Evolutionary conservation across 1,140 invertebrate genomes (phyloP).

Genomic region (Ephestia elutella): DNA sequence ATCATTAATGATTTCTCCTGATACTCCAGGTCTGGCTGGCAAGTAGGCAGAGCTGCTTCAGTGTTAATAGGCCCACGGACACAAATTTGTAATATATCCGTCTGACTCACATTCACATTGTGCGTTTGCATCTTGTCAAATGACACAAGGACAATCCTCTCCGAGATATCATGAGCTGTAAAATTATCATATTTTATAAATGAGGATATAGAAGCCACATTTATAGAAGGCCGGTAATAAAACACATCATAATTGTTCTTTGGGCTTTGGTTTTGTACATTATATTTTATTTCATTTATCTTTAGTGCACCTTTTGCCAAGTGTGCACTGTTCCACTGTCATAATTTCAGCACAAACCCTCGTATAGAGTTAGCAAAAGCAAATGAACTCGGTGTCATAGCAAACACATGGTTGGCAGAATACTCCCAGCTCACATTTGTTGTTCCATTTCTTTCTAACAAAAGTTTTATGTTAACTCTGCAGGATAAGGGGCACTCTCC

Average conservation of each 20-base stretch:
- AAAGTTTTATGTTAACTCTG: slow-evolving; percentile 76
- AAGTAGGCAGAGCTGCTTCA: slow-evolving; percentile 70
- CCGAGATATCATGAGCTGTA: slow-evolving; percentile 76
- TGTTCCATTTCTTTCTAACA: slow-evolving; percentile 74
- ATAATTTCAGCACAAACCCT: slow-evolving; percentile 86
- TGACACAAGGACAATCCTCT: slow-evolving; percentile 83
- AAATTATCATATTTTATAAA: slow-evolving; percentile 65
- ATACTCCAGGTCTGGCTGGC: slow-evolving; percentile 82
- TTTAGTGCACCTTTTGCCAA: slow-evolving; percentile 63
- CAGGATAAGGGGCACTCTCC: slow-evolving; percentile 80
- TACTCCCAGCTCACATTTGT: slow-evolving; percentile 75
- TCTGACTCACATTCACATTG: slow-evolving; percentile 83
- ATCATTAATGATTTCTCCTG: slow-evolving; percentile 82
- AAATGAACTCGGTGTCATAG: slow-evolving; percentile 80
- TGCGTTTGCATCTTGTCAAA: slow-evolving; percentile 82
- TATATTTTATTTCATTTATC: slow-evolving; percentile 64
- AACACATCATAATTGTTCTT: slow-evolving; percentile 63
- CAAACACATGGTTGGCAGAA: slow-evolving; percentile 76
- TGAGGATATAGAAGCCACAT: slow-evolving; percentile 57
- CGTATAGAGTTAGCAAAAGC: slow-evolving; percentile 77
- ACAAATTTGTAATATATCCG: slow-evolving; percentile 83
- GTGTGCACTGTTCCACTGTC: slow-evolving; percentile 80
- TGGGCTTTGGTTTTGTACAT: slow-evolving; percentile 59
- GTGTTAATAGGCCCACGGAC: slow-evolving; percentile 51
- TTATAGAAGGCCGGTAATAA: slow-evolving; percentile 52